Conservation (phyloP, 2,113 vertebrate species). For the Butorides virescens region DNA sequence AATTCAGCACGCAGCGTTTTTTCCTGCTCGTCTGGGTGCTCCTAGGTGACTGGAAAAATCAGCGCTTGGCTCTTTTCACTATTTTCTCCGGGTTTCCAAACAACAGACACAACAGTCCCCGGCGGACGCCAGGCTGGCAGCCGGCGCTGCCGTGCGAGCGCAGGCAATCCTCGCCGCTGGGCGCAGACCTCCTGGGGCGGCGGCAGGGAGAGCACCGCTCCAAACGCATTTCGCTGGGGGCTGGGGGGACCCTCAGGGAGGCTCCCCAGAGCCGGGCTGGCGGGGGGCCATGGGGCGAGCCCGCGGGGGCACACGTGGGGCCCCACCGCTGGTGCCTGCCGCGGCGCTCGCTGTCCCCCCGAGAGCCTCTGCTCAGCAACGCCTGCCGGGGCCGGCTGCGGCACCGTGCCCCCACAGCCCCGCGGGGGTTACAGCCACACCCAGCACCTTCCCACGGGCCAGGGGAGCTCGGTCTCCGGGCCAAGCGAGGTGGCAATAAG, state of each 20-base stretch:
- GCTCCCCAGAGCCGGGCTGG: too few relatives aligned
- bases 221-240: rapidly evolving
- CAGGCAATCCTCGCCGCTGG: not conserved
- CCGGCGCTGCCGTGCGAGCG: rapidly evolving
- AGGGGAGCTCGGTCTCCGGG: not conserved
- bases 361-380: too few relatives aligned
- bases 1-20: constrained; percentile 21
- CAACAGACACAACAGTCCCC: constrained; percentile 9
- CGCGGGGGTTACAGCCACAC: rapidly evolving
- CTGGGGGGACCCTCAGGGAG: not conserved
- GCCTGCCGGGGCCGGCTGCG: rapidly evolving
- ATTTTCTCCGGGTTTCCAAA: constrained; percentile 14
- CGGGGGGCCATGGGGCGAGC: rapidly evolving
- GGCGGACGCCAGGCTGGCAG: rapidly evolving
- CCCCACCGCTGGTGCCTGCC: rapidly evolving
- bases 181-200: not conserved
- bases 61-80: not conserved
- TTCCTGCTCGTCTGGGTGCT: constrained; percentile 38
- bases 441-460: rapidly evolving
- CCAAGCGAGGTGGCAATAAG: not conserved
- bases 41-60: constrained; percentile 36
- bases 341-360: not conserved
- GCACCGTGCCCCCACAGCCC: rapidly evolving
- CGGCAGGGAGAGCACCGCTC: not conserved
- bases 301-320: rapidly evolving